These are phyloP conservation scores for Bradysia coprophila DNA, from an alignment of 1,140 invertebrate genomes.

Conservation along the genomic window DNA sequence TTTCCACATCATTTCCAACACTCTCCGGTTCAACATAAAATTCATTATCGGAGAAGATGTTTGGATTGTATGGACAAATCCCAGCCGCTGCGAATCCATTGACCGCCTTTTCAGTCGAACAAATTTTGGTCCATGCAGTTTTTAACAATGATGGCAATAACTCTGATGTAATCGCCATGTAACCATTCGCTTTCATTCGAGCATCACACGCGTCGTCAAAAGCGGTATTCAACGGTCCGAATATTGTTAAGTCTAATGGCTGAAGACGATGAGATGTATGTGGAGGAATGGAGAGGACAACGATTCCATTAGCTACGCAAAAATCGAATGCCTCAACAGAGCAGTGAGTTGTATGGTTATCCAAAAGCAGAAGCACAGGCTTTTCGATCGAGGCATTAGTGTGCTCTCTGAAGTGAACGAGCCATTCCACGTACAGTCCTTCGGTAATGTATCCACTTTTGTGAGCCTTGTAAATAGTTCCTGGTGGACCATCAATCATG, in stretches of 20 bases:
- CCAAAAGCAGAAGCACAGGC: slow-evolving; percentile 8
- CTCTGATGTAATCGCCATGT: too few species aligned
- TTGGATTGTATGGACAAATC: background rate
- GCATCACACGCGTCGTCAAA: background rate
- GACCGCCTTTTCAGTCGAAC: background rate
- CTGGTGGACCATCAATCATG: background rate
- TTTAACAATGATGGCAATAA: too few species aligned
- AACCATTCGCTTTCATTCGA: background rate
- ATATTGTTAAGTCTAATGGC: slow-evolving; percentile 21
- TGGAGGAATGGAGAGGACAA: slow-evolving; percentile 16
- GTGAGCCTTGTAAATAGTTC: background rate
- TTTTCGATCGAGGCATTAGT: slow-evolving; percentile 2
- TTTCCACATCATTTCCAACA: background rate
- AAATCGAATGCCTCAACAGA: slow-evolving; percentile 21
- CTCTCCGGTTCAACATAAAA: background rate
- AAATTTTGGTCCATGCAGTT: too few species aligned
- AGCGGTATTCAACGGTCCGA: slow-evolving; percentile 16
- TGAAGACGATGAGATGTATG: slow-evolving; percentile 19
- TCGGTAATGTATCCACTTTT: background rate
- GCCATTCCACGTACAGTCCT: background rate
- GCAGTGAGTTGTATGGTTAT: slow-evolving; percentile 14
- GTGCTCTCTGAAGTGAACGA: background rate
- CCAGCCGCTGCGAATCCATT: background rate
- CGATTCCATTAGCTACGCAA: slow-evolving; percentile 17
- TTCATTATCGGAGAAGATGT: too few species aligned